Base-by-base conservation (phyloP, 2,888 invertebrate species). In the Sinelater perroti region DNA sequence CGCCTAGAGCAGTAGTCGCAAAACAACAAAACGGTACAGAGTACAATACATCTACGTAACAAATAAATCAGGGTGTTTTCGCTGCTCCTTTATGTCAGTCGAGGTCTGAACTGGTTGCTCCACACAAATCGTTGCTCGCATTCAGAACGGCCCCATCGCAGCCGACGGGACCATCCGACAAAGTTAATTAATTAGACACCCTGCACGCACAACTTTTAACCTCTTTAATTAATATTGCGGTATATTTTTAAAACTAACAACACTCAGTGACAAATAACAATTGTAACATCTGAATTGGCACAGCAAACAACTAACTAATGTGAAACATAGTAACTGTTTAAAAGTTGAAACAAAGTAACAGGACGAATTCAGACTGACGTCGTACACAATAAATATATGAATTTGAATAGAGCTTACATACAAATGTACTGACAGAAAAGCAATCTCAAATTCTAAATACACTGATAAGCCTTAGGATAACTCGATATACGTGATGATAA, bases 361-460 rank as follows among this genome's bases (percentile, higher is more conserved):
- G 44, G 54, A 57, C 38, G 62, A 64, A 65, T 64, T 60, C 63
- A 67, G 64, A 65, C 55, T 54, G 63, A 64, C 64, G 61, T 62
- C 63, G 55, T 53, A 35, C 45, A 56, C 56, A 63, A 61, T 63
- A 65, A 66, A 54, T 64, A 61, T 62, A 65, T 66, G 58, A 64
- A 64, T 46, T 63, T 61, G 63, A 65, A 59, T 66, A 62, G 65
- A 60, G 65, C 47, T 61, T 68, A 68, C 66, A 68, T 68, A 66
- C 58, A 66, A 60, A 63, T 60, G 57, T 67, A 68, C 66, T 57
- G 64, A 68, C 64, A 65, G 67, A 66, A 67, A 63, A 61, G 66
- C 62, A 67, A 66, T 67, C 65, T 62, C 63, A 67, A 69, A 68
- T 62, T 66, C 66, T 68, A 66, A 61, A 64, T 67, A 69, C 69